phyloP scores from a whole-genome alignment of 2,113 vertebrate genomes.

The Tyto alba region DNA sequence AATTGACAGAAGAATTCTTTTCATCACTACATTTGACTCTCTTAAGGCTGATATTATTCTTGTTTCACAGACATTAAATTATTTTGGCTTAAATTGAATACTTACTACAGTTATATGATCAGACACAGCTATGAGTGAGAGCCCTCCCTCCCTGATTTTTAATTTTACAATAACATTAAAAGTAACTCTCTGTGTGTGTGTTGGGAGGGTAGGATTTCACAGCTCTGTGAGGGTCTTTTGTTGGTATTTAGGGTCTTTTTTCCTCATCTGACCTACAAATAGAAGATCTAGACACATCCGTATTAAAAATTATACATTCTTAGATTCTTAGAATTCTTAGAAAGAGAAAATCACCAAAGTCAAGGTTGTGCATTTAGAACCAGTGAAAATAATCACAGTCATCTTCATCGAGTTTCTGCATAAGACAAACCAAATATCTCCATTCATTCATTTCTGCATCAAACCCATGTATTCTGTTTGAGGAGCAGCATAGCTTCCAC shows the following conservation, averaged over 20 bases:
- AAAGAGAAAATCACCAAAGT: not conserved
- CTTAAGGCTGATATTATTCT: not conserved
- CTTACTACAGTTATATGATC: not conserved
- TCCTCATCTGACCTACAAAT: not conserved
- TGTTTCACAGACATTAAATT: not conserved
- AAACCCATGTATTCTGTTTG: not conserved
- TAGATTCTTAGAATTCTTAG: not conserved
- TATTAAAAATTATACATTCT: not conserved
- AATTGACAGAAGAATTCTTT: not conserved
- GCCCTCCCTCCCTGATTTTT: not conserved
- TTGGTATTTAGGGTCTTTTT: not conserved
- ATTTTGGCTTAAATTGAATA: not conserved
- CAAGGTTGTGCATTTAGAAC: fast-evolving
- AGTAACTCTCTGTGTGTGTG: not conserved
- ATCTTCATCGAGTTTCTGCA: not conserved
- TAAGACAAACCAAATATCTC: not conserved
- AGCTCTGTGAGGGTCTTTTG: not conserved
- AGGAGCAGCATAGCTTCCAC: not conserved
- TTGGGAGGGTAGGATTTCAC: not conserved
- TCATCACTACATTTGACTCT: not conserved
- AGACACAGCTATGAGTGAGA: not conserved
- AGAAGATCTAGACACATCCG: not conserved
- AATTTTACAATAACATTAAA: not conserved
- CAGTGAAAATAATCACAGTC: not conserved
- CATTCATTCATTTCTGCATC: not conserved